These are phyloP conservation scores for Acanthosepion esculentum DNA, from an alignment of 2,888 invertebrate genomes.

Conservation along the genomic window DNA sequence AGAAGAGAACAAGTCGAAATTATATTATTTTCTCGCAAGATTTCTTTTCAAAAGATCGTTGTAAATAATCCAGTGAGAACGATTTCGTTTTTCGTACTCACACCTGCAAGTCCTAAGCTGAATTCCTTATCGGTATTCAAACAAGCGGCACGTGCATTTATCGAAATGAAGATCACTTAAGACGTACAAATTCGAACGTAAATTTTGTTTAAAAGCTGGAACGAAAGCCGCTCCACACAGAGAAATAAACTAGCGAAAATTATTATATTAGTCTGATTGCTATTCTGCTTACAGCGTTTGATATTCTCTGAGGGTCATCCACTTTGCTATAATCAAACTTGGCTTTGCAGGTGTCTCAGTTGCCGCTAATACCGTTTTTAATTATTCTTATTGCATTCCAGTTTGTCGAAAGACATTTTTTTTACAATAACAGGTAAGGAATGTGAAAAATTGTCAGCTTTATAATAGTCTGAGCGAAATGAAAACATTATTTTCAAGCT, in stretches of 20 bases:
- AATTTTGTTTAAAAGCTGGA: not conserved
- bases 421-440: not conserved
- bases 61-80: not conserved
- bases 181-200: not conserved
- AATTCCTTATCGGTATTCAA: not conserved
- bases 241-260: not conserved
- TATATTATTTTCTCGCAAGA: not conserved
- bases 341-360: not conserved
- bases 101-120: not conserved
- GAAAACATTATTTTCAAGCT: not conserved
- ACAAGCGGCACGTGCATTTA: not conserved
- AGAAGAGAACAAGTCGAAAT: not conserved
- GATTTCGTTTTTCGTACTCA: not conserved
- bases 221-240: not conserved
- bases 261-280: not conserved
- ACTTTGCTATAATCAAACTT: not conserved
- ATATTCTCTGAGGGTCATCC: not conserved
- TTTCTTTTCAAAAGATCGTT: not conserved
- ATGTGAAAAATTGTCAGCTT: not conserved
- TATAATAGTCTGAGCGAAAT: not conserved
- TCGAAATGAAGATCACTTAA: not conserved
- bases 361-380: not conserved
- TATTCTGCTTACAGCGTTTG: not conserved
- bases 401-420: not conserved
- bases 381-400: not conserved